These are phyloP conservation scores for Microctenopoma lineatum DNA, from an alignment of 2,797 vertebrate genomes.

Conservation along the genomic window DNA sequence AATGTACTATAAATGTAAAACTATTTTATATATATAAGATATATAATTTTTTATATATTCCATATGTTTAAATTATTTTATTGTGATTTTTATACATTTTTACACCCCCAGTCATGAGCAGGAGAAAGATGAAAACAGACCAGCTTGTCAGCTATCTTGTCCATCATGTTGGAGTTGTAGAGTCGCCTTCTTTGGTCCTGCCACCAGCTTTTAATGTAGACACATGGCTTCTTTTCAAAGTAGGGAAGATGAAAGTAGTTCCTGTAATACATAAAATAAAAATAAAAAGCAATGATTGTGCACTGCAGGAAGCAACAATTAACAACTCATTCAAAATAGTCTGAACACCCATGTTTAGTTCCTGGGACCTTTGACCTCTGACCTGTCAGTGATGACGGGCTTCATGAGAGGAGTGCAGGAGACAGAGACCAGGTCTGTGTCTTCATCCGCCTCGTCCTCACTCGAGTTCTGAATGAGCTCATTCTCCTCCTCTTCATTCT, in stretches of 20 bases:
- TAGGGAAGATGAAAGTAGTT: constrained; percentile 98
- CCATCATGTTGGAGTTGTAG: constrained; percentile 97
- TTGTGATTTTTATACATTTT: too few relatives aligned
- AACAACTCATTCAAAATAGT: too few relatives aligned
- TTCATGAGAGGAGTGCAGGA: constrained; percentile 90
- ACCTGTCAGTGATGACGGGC: constrained; percentile 96
- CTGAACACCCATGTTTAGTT: neutral
- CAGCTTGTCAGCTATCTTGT: constrained; percentile 96
- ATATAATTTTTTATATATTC: too few relatives aligned
- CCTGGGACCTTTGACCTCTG: constrained; percentile 48
- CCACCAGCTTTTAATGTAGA: constrained; percentile 98
- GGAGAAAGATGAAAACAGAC: constrained; percentile 74
- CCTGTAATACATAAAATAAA: constrained; percentile 70
- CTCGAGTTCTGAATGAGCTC: constrained; percentile 94
- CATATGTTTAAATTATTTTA: too few relatives aligned
- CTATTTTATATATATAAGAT: too few relatives aligned
- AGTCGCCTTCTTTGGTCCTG: constrained; percentile 94
- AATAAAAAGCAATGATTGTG: too few relatives aligned
- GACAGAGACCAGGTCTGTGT: constrained; percentile 86
- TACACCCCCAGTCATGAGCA: neutral
- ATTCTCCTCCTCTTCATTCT: constrained; percentile 88
- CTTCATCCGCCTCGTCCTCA: constrained; percentile 88
- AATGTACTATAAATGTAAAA: too few relatives aligned
- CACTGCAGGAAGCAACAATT: too few relatives aligned
- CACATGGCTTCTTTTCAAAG: constrained; percentile 95